Base-by-base conservation (phyloP, 2,888 invertebrate species). In the Hipparchia semele region DNA sequence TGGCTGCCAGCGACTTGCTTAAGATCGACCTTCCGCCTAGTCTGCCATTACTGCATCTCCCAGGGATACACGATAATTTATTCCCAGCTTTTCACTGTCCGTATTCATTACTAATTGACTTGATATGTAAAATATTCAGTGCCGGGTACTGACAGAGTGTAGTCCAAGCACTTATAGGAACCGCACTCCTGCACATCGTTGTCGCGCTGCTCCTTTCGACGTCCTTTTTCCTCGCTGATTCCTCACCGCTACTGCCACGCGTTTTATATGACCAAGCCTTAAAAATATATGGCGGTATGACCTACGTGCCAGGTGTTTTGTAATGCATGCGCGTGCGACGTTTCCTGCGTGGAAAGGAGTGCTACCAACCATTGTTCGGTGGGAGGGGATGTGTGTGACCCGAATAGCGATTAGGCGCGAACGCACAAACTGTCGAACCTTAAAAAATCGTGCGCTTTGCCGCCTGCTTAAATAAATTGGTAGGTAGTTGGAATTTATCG, bases 341-440 rank as follows among this genome's bases (percentile, higher is more conserved):
- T 87, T 92, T 92, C 92, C 92, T 92, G 92, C 90, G 87, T 82
- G 90, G 84, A 91, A 93, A 92, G 91, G 87, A 88, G 90, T 86
- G 89, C 90, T 90, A 89, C 89, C 90, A 85, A 84, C 86, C 92
- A 93, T 93, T 93, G 92, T 93, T 88, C 83, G 81, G 83, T 84
- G 80, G 85, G 90, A 88, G 89, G 92, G 91, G 91, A 90, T 90
- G 88, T 80, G 76, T 89, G 92, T 90, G 93, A 83, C 76, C 75
- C 73, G 92, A 87, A 92, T 93, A 88, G 82, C 77, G 83, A 90
- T 85, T 72, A 73, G 75, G 76, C 78, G 81, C 49, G 51, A 64
- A 23, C 64, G 62, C 46, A 49, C 49, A 23, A 80, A 86, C 84
- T 85, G 86, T 86, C 86, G 85, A 88, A 87, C 84, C 78, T 82